Conservation (phyloP, 92 coral and sea anemone genomes). For the Paramuricea clavata region DNA sequence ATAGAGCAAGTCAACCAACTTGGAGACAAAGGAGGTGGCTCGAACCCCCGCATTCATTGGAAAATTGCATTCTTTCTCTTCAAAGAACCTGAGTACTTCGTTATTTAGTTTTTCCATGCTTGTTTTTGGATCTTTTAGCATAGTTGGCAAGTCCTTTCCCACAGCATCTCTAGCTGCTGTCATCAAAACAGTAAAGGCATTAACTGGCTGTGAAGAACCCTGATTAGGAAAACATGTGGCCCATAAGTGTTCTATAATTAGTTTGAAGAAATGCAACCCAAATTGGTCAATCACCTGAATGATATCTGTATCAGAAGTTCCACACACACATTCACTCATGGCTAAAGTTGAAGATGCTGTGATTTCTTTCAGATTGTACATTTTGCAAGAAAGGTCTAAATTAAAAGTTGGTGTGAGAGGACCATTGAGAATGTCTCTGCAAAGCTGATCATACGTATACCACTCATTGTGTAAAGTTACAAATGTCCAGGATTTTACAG, state of each 20-base stretch:
- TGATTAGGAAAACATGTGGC: slow-evolving; percentile 42
- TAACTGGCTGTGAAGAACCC: slow-evolving; percentile 34
- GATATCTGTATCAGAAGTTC: slow-evolving; percentile 31
- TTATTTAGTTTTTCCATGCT: slow-evolving; percentile 52
- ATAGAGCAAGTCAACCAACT: slow-evolving; percentile 36
- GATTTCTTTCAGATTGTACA: slow-evolving; percentile 30
- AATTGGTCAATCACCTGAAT: slow-evolving; percentile 34
- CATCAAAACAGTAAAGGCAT: slow-evolving; percentile 41
- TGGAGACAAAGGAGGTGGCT: slow-evolving; percentile 41
- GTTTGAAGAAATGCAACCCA: slow-evolving; percentile 38
- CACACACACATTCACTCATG: slow-evolving; percentile 24
- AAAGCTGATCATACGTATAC: slow-evolving; percentile 27
- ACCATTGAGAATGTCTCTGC: slow-evolving; percentile 37
- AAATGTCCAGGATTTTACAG: slow-evolving; percentile 19
- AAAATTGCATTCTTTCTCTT: slow-evolving; percentile 53
- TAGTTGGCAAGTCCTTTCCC: slow-evolving; percentile 46
- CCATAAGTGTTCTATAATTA: slow-evolving; percentile 11
- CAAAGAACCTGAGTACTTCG: slow-evolving; percentile 37
- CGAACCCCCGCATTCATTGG: slow-evolving; percentile 41
- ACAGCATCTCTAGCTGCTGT: slow-evolving; percentile 43
- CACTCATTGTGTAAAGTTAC: slow-evolving; percentile 1
- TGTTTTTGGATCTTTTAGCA: slow-evolving; percentile 42
- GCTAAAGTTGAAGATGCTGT: slow-evolving; percentile 24
- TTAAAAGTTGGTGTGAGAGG: slow-evolving; percentile 30
- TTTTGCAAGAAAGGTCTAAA: slow-evolving; percentile 38